Percentiles rank a stretch among this genome's conserved stretches.
Conservation (phyloP, 2,888 invertebrate species). For the Spodoptera littoralis region DNA sequence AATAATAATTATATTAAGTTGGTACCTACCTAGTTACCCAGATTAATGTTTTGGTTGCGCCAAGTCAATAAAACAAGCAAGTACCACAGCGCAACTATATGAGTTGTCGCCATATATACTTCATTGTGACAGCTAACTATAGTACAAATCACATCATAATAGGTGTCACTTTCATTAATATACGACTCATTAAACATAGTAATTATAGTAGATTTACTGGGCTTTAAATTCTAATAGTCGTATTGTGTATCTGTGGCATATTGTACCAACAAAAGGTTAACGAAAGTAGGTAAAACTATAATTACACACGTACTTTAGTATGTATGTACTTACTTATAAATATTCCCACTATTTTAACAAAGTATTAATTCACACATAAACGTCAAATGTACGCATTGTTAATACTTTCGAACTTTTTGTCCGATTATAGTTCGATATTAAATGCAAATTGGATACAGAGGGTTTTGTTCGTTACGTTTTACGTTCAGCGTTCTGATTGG, state of each 20-base stretch:
- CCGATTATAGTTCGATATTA: conserved; percentile 17
- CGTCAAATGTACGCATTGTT: conserved; percentile 43
- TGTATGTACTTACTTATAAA: conserved; percentile 15
- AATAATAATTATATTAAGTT: too few species aligned
- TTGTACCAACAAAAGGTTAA: conserved; percentile 42
- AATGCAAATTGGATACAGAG: conserved; percentile 42
- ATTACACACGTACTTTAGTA: conserved; percentile 4
- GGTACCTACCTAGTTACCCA: too few species aligned
- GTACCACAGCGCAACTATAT: too few species aligned
- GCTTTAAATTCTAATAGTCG: conserved; percentile 17
- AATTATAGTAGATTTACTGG: too few species aligned
- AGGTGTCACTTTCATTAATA: conserved; percentile 16
- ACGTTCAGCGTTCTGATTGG: too few species aligned
- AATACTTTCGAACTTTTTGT: conserved; percentile 50
- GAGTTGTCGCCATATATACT: conserved; percentile 16
- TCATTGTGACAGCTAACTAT: not conserved
- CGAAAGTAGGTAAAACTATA: conserved; percentile 50
- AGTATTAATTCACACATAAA: conserved; percentile 38
- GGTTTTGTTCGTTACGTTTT: too few species aligned
- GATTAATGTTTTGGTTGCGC: too few species aligned
- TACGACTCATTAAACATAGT: conserved; percentile 25
- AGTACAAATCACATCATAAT: conserved; percentile 24
- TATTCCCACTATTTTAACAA: conserved; percentile 53
- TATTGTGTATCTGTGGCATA: conserved; percentile 15
- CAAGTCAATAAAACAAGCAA: too few species aligned